Percentiles rank a stretch among this genome's conserved stretches.
These are phyloP conservation scores for Eupithecia pulchellata DNA, from an alignment of 2,888 invertebrate genomes.

Conservation along the genomic window DNA sequence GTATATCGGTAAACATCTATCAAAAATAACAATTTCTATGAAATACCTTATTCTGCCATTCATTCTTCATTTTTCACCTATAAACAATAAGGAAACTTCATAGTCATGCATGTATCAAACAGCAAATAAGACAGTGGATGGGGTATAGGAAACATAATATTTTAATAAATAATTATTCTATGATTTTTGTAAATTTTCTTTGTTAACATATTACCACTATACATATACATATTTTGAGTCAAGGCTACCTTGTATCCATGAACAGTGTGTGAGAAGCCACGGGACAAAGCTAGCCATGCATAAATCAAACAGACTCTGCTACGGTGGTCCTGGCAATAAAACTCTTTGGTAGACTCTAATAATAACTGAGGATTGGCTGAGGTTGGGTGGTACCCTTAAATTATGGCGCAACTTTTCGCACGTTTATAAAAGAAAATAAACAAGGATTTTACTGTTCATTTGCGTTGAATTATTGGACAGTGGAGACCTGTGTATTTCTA, in stretches of 20 bases:
- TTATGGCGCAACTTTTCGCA: slow-evolving; percentile 1
- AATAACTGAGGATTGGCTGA: slow-evolving; percentile 17
- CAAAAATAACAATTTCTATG: too few species aligned
- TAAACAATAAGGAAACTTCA: too few species aligned
- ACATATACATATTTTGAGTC: too few species aligned
- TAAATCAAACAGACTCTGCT: slow-evolving; percentile 39
- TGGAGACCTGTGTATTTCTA: not conserved
- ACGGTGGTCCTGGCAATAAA: slow-evolving; percentile 46
- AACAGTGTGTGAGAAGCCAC: not conserved
- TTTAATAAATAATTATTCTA: too few species aligned
- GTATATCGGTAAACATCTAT: too few species aligned
- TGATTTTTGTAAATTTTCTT: too few species aligned
- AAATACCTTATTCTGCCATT: too few species aligned
- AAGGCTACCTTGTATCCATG: not conserved
- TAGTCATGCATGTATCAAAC: too few species aligned
- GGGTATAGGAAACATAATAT: too few species aligned
- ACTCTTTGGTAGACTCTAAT: slow-evolving; percentile 25
- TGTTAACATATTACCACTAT: too few species aligned
- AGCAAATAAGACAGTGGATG: too few species aligned
- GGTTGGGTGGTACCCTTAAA: slow-evolving; percentile 19
- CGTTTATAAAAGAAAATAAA: not conserved
- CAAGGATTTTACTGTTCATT: not conserved
- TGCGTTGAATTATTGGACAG: not conserved
- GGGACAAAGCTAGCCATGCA: not conserved
- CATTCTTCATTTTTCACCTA: too few species aligned